Conservation (phyloP, 2,113 vertebrate genomes). For the Zosterops borbonicus region DNA sequence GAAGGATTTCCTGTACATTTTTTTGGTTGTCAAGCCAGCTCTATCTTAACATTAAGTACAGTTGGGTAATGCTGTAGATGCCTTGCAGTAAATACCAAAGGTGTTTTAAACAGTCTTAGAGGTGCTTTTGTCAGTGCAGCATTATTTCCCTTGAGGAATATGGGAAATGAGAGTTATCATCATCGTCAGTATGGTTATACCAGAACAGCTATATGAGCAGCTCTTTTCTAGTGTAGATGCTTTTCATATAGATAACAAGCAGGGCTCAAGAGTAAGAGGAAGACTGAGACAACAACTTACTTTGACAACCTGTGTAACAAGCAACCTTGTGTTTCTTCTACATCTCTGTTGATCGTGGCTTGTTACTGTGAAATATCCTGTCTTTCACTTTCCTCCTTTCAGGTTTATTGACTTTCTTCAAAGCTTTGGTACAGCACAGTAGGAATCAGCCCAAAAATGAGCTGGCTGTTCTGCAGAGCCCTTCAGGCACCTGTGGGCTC, state of each 20-base stretch:
- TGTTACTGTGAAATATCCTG: background rate
- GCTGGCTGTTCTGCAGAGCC: background rate
- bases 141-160: background rate
- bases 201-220: background rate
- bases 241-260: background rate
- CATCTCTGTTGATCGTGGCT: background rate
- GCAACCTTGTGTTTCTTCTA: background rate
- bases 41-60: background rate
- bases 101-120: background rate
- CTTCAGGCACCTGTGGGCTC: slow-evolving; percentile 20
- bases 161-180: background rate
- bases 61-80: background rate
- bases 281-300: background rate
- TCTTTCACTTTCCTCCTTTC: background rate
- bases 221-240: background rate
- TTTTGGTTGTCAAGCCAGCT: background rate
- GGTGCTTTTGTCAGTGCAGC: background rate
- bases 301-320: background rate
- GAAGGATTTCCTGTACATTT: background rate
- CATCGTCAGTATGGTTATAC: background rate
- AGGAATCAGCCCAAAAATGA: background rate
- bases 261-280: background rate
- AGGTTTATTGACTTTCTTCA: slow-evolving; percentile 42
- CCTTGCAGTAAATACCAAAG: background rate
- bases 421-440: slow-evolving; percentile 39